These are phyloP conservation scores for Drosophila oshimai DNA, from an alignment of 1,140 invertebrate genomes.

Conservation along the genomic window DNA sequence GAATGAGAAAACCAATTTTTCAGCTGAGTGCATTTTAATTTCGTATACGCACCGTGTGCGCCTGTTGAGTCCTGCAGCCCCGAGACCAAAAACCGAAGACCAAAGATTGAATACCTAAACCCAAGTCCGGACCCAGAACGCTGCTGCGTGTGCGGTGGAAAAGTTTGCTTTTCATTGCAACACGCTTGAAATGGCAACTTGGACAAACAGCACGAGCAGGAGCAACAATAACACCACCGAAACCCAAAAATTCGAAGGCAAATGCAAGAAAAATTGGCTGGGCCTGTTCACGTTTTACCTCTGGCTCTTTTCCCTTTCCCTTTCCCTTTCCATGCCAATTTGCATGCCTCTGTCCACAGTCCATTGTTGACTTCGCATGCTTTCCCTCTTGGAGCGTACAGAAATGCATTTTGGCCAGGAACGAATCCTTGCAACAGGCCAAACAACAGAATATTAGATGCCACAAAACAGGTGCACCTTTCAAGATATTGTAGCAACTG, in stretches of 20 bases:
- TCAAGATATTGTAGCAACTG: constrained; percentile 17
- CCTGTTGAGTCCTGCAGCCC: constrained; percentile 46
- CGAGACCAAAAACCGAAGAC: not conserved
- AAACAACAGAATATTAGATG: constrained; percentile 78
- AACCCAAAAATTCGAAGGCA: constrained; percentile 31
- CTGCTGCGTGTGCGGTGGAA: constrained; percentile 41
- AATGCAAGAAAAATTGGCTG: constrained; percentile 59
- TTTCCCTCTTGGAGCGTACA: constrained; percentile 3
- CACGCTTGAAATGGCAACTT: constrained; percentile 80
- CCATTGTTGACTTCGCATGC: constrained; percentile 45
- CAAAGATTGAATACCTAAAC: not conserved
- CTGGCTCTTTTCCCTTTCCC: not conserved
- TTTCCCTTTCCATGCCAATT: constrained; percentile 23
- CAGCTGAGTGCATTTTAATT: constrained; percentile 82
- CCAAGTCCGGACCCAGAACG: not conserved
- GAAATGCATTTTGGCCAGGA: constrained; percentile 43
- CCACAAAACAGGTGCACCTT: constrained; percentile 59
- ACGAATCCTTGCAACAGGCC: constrained; percentile 32
- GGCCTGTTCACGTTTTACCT: not conserved
- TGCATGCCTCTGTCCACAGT: constrained; percentile 43
- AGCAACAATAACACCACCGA: constrained; percentile 12
- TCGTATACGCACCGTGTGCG: constrained; percentile 59
- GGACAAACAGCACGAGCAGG: constrained; percentile 66
- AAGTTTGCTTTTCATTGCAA: constrained; percentile 78
- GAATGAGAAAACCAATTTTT: constrained; percentile 82